Base-by-base conservation (phyloP, 1,140 invertebrate genomes). In the Xylocopa sonorina region DNA sequence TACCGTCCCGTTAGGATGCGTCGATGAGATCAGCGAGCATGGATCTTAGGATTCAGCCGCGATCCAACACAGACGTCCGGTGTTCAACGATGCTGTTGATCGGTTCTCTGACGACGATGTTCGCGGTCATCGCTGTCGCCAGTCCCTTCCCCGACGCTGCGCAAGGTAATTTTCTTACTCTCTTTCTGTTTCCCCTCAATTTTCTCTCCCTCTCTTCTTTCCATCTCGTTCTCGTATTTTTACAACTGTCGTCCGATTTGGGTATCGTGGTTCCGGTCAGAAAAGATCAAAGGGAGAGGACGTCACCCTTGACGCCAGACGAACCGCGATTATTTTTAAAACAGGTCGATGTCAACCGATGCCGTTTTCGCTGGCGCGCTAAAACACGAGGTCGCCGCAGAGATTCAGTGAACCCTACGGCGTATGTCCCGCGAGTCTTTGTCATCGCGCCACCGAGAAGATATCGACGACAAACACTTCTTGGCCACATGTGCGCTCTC, bases 401-500 rank as follows among this genome's bases (percentile, higher is more conserved):
- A 71, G 79, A 86, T 89, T 89, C 85, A 86, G 80, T 85, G 86
- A 86, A 87, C 83, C 34, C 81, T n/a, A n/a, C n/a, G n/a, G n/a
- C n/a, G n/a, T n/a, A 12, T 53, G 50, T 80, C 58, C 34, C 81
- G 60, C 66, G 78, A 71, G 50, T 58, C 66, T 84, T 75, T 79
- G 82, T 88, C 81, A 84, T 88, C 77, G 48, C 29, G 78, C 77
- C 29, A 7, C n/a, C n/a, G 67, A 88, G 79, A 83, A 82, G 79
- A 87, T 88, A 87, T 89, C 83, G 81, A 86, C 87, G 82, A 85
- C 88, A 87, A 88, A n/a, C n/a, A n/a, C n/a, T 84, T 88, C 85
- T 84, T 84, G 73, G 84, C 84, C 87, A 90, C 81, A 90, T 88
- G 88, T 88, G 88, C 66, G 58, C 46, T 29, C 51, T 27, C 21